Percentiles rank a stretch among this genome's conserved stretches.
phyloP scores from a whole-genome alignment of 2,113 vertebrate genomes.

The Brachyhypopomus gauderio region DNA sequence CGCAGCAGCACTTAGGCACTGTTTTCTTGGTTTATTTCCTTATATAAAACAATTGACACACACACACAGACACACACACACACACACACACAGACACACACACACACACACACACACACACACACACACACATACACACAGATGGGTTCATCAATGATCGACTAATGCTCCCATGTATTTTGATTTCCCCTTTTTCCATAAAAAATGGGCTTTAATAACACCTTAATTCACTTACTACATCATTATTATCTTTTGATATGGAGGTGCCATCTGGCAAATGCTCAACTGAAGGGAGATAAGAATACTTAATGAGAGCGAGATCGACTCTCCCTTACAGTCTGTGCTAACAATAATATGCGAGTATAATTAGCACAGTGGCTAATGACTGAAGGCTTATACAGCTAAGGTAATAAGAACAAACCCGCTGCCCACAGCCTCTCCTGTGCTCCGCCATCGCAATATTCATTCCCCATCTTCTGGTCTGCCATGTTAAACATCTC shows the following conservation, averaged over 20 bases:
- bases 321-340: constrained; percentile 69
- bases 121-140: constrained; percentile 51
- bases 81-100: constrained; percentile 68
- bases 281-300: constrained; percentile 75
- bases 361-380: constrained; percentile 67
- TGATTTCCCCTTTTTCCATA: constrained; percentile 62
- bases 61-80: constrained; percentile 55
- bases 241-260: constrained; percentile 80
- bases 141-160: constrained; percentile 73
- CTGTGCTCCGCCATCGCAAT: background rate
- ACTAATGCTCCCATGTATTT: constrained; percentile 70
- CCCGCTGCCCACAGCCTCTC: background rate
- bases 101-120: background rate
- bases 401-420: background rate
- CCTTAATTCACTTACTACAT: constrained; percentile 80
- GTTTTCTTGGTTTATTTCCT: constrained; percentile 55
- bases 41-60: constrained; percentile 64
- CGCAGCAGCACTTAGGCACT: constrained; percentile 57
- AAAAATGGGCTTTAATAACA: constrained; percentile 78
- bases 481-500: background rate
- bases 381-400: constrained; percentile 9
- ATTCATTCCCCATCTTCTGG: background rate
- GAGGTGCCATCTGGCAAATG: constrained; percentile 77
- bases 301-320: constrained; percentile 75
- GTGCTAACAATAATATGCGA: constrained; percentile 74